These are phyloP conservation scores for Spisula subtruncata DNA, from an alignment of 2,888 invertebrate species.

Conservation along the genomic window DNA sequence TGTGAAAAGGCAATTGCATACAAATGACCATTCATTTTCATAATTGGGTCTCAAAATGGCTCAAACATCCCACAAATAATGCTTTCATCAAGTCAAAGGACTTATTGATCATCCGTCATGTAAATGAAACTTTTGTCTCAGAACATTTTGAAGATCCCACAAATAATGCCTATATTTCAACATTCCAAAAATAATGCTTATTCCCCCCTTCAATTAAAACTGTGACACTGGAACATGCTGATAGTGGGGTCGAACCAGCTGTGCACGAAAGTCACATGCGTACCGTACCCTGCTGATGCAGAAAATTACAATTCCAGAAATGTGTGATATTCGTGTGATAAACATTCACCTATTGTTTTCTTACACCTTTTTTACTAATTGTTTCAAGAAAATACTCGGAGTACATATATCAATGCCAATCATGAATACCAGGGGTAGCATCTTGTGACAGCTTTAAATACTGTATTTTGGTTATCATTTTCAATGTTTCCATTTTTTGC, in stretches of 20 bases:
- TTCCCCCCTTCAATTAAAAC: too few species aligned
- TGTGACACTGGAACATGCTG: too few species aligned
- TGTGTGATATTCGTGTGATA: not conserved
- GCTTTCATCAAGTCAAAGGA: too few species aligned
- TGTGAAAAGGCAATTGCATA: not conserved
- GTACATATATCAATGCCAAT: conserved; percentile 14
- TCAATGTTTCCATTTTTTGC: too few species aligned
- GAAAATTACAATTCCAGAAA: not conserved
- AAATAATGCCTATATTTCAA: too few species aligned
- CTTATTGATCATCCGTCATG: too few species aligned
- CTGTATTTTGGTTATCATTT: too few species aligned
- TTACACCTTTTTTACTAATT: not conserved
- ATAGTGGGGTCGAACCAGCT: not conserved
- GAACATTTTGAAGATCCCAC: too few species aligned
- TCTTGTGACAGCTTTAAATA: not conserved
- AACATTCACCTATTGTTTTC: not conserved
- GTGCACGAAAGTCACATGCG: not conserved
- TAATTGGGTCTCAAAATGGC: too few species aligned
- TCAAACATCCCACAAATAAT: too few species aligned
- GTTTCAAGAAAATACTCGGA: not conserved
- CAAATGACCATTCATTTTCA: not conserved
- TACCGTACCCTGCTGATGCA: not conserved
- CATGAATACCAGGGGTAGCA: not conserved
- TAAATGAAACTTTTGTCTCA: too few species aligned
- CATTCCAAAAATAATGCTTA: too few species aligned